A percentile compares a stretch with the other conserved stretches of the same genome.
phyloP scores from a whole-genome alignment of 2,113 vertebrate genomes.

The Heloderma charlesbogerti region DNA sequence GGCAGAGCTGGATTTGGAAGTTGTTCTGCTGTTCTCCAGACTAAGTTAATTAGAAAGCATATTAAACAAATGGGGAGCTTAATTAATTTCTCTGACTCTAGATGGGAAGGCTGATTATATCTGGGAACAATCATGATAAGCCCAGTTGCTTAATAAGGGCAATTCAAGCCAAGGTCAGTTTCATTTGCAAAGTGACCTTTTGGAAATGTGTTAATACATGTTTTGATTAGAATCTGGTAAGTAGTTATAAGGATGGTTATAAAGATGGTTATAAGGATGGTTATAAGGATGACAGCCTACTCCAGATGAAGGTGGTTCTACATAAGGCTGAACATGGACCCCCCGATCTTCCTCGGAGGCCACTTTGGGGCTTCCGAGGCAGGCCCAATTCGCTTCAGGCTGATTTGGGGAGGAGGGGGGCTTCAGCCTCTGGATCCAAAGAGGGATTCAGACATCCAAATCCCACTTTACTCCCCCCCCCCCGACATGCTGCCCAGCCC shows the following conservation, averaged over 20 bases:
- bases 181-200: constrained; percentile 22
- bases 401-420: too few species aligned
- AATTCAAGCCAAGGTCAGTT: constrained; percentile 24
- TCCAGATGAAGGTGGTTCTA: neutral
- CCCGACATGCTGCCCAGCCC: too few species aligned
- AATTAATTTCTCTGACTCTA: constrained; percentile 49
- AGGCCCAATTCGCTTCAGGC: too few species aligned
- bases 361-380: too few species aligned
- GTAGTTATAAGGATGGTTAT: neutral
- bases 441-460: too few species aligned
- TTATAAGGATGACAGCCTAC: neutral
- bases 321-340: too few species aligned
- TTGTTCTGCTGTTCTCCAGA: neutral
- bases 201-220: neutral
- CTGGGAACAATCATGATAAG: constrained; percentile 39
- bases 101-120: constrained; percentile 31
- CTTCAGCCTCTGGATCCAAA: too few species aligned
- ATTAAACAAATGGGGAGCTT: constrained; percentile 9
- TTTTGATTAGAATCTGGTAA: neutral
- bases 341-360: too few species aligned
- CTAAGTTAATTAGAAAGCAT: constrained; percentile 51
- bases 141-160: neutral
- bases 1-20: neutral
- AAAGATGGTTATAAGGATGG: neutral
- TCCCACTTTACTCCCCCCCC: too few species aligned